These are phyloP conservation scores for Amblyopsis hoosieri DNA, from an alignment of 2,797 vertebrate genomes.

Conservation along the genomic window DNA sequence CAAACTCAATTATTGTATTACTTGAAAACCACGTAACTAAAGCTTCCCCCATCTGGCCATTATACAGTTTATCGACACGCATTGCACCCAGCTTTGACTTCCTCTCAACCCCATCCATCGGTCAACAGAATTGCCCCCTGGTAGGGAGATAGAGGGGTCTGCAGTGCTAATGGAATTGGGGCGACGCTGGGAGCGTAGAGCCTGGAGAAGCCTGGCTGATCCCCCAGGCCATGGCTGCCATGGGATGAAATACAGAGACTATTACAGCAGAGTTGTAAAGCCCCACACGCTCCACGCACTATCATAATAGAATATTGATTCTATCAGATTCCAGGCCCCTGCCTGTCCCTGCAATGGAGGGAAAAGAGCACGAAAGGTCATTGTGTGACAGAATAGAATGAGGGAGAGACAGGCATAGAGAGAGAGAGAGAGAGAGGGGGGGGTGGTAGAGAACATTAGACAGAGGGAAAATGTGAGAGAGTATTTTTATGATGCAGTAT, in stretches of 20 bases:
- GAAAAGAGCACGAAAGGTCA: conserved; percentile 88
- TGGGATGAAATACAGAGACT: conserved; percentile 84
- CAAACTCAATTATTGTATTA: conserved; percentile 58
- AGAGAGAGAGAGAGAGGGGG: conserved; percentile 13
- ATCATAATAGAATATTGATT: conserved; percentile 98
- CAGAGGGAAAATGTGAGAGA: background rate
- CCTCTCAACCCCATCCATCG: conserved; percentile 71
- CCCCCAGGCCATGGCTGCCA: conserved; percentile 80
- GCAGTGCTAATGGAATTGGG: conserved; percentile 76
- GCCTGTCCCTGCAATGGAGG: conserved; percentile 83
- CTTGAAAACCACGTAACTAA: conserved; percentile 65
- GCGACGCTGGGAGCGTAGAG: conserved; percentile 77
- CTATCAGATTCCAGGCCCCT: conserved; percentile 84
- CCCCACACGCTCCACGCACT: conserved; percentile 79
- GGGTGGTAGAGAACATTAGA: no score
- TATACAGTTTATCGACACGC: conserved; percentile 75
- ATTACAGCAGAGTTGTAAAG: conserved; percentile 84
- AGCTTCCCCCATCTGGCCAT: conserved; percentile 67
- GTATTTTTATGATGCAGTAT: conserved; percentile 24
- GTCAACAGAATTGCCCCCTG: conserved; percentile 73
- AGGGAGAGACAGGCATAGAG: conserved; percentile 36
- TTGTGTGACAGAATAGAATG: conserved; percentile 80
- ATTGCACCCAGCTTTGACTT: conserved; percentile 67
- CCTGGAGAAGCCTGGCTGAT: conserved; percentile 74
- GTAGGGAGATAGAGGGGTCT: conserved; percentile 60